These are phyloP conservation scores for Strix uralensis DNA, from an alignment of 2,113 vertebrate species.

Conservation along the genomic window DNA sequence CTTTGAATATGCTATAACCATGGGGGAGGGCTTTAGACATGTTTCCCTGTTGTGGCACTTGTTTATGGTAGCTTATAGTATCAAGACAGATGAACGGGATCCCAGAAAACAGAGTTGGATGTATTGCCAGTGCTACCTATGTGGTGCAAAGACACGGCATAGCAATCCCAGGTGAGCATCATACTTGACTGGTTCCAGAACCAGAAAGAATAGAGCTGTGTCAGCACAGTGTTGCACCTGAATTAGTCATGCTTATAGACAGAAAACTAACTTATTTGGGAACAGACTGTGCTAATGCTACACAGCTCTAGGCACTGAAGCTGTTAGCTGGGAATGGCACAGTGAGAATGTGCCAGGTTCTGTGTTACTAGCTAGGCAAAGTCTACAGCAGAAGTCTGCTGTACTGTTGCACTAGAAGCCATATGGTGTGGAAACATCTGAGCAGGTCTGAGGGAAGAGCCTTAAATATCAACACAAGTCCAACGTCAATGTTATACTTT, in stretches of 20 bases:
- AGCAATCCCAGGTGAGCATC: not conserved
- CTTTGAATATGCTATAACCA: not conserved
- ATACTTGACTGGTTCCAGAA: not conserved
- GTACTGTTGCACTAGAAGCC: not conserved
- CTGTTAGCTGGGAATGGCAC: conserved; percentile 4
- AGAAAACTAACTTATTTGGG: not conserved
- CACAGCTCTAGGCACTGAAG: not conserved
- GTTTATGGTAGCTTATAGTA: not conserved
- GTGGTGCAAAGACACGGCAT: not conserved
- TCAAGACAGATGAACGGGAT: not conserved
- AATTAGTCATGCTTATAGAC: not conserved
- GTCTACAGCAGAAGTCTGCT: not conserved
- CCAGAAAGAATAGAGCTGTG: not conserved
- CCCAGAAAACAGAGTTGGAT: not conserved
- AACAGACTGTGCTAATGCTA: conserved; percentile 11
- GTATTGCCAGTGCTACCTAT: not conserved
- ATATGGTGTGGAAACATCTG: not conserved
- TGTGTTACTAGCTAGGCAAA: not conserved
- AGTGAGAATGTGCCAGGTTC: not conserved
- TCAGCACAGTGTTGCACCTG: not conserved
- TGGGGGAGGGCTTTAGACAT: fast-evolving
- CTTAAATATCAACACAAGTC: not conserved
- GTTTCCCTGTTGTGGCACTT: not conserved
- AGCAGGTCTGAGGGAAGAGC: not conserved
- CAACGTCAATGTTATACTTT: not conserved